phyloP scores from a whole-genome alignment of 2,888 invertebrate species.

The Tenthredo distinguenda region DNA sequence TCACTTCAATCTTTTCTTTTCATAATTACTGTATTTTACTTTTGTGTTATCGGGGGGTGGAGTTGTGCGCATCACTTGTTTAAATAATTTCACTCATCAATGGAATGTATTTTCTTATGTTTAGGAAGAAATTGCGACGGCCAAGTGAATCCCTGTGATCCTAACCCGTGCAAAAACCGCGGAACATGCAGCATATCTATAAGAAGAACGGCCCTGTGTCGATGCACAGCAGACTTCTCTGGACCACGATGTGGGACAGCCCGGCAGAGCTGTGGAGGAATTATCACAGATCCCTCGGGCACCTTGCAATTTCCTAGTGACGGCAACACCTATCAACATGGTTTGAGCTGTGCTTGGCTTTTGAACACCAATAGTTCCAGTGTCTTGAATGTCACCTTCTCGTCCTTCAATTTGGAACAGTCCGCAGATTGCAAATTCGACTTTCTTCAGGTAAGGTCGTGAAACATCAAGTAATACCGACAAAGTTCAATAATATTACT shows the following conservation, averaged over 20 bases:
- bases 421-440: slow-evolving; percentile 83
- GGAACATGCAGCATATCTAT: slow-evolving; percentile 83
- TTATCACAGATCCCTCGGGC: slow-evolving; percentile 79
- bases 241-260: slow-evolving; percentile 84
- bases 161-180: slow-evolving; percentile 90
- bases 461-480: neutral
- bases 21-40: too few species aligned
- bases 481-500: neutral
- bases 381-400: slow-evolving; percentile 91
- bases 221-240: slow-evolving; percentile 84
- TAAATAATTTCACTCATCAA: neutral
- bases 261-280: slow-evolving; percentile 83
- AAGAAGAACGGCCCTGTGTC: slow-evolving; percentile 79
- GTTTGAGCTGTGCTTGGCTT: slow-evolving; percentile 90
- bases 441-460: slow-evolving; percentile 82
- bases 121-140: slow-evolving; percentile 83
- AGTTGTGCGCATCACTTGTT: too few species aligned
- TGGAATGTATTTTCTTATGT: neutral
- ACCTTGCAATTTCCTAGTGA: slow-evolving; percentile 84
- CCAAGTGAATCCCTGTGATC: slow-evolving; percentile 82
- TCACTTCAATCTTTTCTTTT: too few species aligned
- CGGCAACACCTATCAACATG: slow-evolving; percentile 80
- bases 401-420: slow-evolving; percentile 86
- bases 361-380: slow-evolving; percentile 84
- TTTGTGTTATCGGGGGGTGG: too few species aligned